These are phyloP conservation scores for Epizoanthus rinbou DNA, from an alignment of 92 coral and sea anemone genomes.

Conservation along the genomic window DNA sequence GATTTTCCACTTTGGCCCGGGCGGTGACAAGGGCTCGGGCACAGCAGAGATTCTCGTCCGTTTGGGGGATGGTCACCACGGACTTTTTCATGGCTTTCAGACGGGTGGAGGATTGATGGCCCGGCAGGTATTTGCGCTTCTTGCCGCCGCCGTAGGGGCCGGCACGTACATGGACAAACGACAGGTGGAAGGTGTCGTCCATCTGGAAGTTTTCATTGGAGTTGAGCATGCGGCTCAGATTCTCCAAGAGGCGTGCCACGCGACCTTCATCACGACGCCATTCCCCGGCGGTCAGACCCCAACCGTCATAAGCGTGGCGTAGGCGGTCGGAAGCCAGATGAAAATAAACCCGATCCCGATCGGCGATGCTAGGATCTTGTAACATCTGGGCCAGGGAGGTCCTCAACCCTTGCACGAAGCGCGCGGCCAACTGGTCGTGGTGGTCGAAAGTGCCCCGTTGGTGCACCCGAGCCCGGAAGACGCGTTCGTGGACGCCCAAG, in stretches of 20 bases:
- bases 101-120: conserved; percentile 29
- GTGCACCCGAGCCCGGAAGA: neutral
- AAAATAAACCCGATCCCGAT: conserved; percentile 37
- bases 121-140: conserved; percentile 11
- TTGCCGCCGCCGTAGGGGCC: conserved; percentile 16
- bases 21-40: conserved; percentile 40
- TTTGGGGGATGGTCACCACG: conserved; percentile 44
- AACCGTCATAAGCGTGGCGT: conserved; percentile 40
- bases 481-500: conserved; percentile 45
- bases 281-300: conserved; percentile 36
- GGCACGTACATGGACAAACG: conserved; percentile 34
- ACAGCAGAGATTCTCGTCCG: conserved; percentile 46
- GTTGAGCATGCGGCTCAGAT: conserved; percentile 42
- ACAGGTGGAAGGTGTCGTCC: conserved; percentile 40
- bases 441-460: conserved; percentile 5
- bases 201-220: conserved; percentile 12
- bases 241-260: conserved; percentile 37
- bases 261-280: conserved; percentile 40
- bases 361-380: neutral
- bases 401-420: conserved; percentile 13
- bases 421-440: conserved; percentile 35
- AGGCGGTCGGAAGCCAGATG: conserved; percentile 27
- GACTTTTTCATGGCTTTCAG: conserved; percentile 15
- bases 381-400: neutral
- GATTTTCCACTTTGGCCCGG: neutral